Evolutionary conservation across 2,888 invertebrate genomes (phyloP).

Genomic region (Tenthredo mesomela): DNA sequence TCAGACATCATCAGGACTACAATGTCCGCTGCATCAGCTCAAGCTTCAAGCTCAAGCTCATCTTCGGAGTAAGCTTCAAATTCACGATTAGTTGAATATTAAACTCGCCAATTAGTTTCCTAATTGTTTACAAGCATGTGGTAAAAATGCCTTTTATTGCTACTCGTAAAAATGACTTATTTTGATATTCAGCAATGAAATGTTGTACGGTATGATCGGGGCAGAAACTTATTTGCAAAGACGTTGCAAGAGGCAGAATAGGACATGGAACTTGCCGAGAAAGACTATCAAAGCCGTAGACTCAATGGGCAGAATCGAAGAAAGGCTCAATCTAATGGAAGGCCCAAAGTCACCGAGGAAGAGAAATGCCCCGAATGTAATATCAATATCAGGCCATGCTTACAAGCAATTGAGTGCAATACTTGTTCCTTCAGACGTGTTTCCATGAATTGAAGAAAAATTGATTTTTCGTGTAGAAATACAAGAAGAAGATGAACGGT

Average conservation of each 20-base stretch:
- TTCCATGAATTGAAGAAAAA: background rate
- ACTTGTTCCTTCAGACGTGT: background rate
- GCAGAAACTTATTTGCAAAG: background rate
- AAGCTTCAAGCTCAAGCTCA: constrained; percentile 29
- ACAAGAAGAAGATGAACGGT: background rate
- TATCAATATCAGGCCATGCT: no score
- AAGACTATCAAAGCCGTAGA: constrained; percentile 33
- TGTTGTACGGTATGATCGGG: background rate
- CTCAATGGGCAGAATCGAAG: constrained; percentile 33
- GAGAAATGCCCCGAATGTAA: background rate
- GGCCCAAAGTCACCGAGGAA: background rate
- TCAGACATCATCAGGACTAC: constrained; percentile 1
- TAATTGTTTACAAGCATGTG: background rate
- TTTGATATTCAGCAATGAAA: background rate
- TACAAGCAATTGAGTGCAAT: background rate
- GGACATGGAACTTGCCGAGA: constrained; percentile 28
- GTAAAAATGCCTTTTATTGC: background rate
- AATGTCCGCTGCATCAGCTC: constrained; percentile 18
- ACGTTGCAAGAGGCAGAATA: background rate
- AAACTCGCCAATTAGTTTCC: background rate
- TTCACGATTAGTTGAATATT: background rate
- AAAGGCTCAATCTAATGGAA: background rate
- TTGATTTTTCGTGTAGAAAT: constrained; percentile 7
- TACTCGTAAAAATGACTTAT: background rate
- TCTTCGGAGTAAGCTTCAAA: constrained; percentile 7